Evolutionary conservation across 1,140 invertebrate species (phyloP).

Genomic region (Drosophila tsacasi): DNA sequence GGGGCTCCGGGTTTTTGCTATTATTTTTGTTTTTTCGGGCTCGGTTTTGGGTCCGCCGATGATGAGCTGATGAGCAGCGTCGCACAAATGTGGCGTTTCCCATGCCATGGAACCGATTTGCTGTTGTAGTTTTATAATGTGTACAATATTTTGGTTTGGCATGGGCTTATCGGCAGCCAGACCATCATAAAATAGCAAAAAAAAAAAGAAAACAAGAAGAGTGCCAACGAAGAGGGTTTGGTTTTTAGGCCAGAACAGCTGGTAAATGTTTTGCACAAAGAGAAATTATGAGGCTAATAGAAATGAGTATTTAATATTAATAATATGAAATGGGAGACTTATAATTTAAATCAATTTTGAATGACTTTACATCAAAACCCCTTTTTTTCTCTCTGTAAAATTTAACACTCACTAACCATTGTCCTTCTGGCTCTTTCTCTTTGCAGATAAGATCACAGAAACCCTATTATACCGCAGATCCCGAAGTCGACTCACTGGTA

Average conservation of each 20-base stretch:
- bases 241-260: constrained; percentile 44
- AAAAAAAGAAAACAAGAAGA: constrained; percentile 9
- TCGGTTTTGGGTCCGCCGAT: constrained; percentile 28
- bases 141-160: constrained; percentile 61
- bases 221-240: constrained; percentile 3
- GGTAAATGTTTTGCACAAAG: constrained; percentile 12
- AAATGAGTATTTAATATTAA: too few species aligned
- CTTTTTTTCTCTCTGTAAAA: constrained; percentile 29
- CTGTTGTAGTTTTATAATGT: constrained; percentile 59
- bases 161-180: constrained; percentile 60
- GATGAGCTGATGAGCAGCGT: constrained; percentile 43
- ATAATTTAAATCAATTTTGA: too few species aligned
- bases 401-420: constrained; percentile 38
- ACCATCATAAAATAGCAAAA: constrained; percentile 71
- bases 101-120: constrained; percentile 63
- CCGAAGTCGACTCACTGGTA: constrained; percentile 99
- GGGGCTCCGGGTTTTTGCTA: constrained; percentile 7
- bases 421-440: constrained; percentile 84
- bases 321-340: too few species aligned
- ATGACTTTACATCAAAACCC: too few species aligned
- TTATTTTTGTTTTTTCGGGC: background rate
- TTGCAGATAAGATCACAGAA: constrained; percentile 98
- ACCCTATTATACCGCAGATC: constrained; percentile 98
- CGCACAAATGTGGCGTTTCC: constrained; percentile 79
- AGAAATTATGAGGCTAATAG: background rate